Conservation (phyloP, 2,113 vertebrate genomes). For the Xiphorhynchus elegans region DNA sequence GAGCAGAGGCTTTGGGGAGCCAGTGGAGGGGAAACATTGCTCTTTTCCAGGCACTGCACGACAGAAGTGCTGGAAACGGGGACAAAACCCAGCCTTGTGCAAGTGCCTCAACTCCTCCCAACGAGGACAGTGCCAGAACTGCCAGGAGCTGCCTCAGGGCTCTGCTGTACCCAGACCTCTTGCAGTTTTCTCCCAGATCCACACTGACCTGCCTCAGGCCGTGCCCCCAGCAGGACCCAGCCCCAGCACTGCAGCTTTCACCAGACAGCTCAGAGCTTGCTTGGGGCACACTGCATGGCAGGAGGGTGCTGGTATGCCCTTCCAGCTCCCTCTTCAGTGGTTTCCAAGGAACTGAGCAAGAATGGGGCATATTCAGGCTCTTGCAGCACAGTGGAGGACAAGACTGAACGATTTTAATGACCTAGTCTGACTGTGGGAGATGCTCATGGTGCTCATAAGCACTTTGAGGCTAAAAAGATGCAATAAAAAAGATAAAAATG, state of each 20-base stretch:
- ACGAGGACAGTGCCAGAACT: rapidly evolving
- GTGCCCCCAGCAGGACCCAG: background rate
- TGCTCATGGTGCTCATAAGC: rapidly evolving
- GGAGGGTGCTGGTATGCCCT: background rate
- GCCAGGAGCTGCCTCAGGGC: background rate
- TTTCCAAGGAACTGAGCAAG: background rate
- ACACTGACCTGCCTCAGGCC: background rate
- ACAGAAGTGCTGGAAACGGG: background rate
- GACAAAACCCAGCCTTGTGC: background rate
- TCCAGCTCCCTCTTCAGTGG: background rate
- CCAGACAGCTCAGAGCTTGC: background rate
- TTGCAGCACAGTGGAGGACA: background rate
- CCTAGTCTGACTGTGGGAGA: background rate
- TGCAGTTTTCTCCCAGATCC: background rate
- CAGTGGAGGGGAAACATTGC: rapidly evolving
- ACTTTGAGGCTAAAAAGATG: background rate
- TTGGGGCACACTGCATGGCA: rapidly evolving
- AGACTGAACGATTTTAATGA: background rate
- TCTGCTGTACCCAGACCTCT: rapidly evolving
- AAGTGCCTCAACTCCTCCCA: background rate
- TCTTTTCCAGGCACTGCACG: background rate
- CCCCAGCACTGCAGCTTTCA: rapidly evolving
- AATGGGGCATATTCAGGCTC: background rate
- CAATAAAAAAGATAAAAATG: background rate
- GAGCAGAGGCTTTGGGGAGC: background rate